Evolutionary conservation across 2,797 vertebrate genomes (phyloP).

Genomic region (Rhincodon typus): DNA sequence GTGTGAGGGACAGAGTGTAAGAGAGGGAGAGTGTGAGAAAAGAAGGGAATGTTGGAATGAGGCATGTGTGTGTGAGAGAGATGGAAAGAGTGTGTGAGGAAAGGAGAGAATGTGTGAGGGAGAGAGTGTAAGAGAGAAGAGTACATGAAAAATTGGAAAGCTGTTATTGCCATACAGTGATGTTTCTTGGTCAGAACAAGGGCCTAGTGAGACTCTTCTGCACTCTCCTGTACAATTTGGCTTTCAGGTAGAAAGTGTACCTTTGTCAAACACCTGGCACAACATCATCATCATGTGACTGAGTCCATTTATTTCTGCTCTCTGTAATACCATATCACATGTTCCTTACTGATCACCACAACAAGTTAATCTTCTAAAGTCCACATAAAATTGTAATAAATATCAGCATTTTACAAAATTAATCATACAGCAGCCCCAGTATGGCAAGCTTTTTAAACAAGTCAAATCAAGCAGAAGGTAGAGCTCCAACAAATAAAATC

Average conservation of each 20-base stretch:
- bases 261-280: background rate
- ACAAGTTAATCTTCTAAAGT: background rate
- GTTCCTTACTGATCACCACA: background rate
- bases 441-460: background rate
- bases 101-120: too few species aligned
- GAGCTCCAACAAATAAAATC: too few species aligned
- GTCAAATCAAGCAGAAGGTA: background rate
- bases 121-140: too few species aligned
- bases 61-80: too few species aligned
- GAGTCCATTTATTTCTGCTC: background rate
- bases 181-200: background rate
- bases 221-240: background rate
- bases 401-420: background rate
- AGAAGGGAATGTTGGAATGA: too few species aligned
- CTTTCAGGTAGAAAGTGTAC: background rate
- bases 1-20: too few species aligned
- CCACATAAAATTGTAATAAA: background rate
- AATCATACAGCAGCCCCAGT: background rate
- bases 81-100: too few species aligned
- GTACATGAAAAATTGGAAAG: background rate
- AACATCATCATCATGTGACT: background rate
- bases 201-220: background rate
- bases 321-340: background rate
- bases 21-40: too few species aligned
- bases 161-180: background rate